Evolutionary conservation across 1,140 invertebrate genomes (phyloP), one percentile per base, ranked within the genome.

Genomic region (Asobara japonica): DNA sequence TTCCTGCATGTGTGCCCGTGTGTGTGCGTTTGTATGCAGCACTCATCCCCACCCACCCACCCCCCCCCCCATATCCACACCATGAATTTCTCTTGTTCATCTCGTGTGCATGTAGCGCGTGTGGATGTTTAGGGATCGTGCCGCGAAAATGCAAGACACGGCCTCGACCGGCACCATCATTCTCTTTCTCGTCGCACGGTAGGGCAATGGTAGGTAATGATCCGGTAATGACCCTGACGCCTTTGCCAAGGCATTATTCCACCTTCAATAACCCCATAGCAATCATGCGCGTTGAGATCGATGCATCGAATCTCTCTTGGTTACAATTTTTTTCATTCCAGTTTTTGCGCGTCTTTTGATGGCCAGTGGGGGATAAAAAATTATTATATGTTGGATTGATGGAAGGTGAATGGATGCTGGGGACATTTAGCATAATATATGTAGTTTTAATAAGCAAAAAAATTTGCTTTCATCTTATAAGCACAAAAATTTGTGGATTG

Each of bases 191-290:
- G 84, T 85, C 82, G 79, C 80, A 86, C 84, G 80, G 84, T 85
- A 84, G 84, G 75, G 78, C 84, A 84, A 81, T 16, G 80, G 80
- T 82, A 84, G 56, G 73, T 77, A 86, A 86, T 85, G 84, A 86
- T 84, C 79, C 84, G 80, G 82, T 86, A 86, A 86, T 86, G 83
- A 85, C 82, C 82, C 82, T 84, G 80, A 83, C 83, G 82, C 80
- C 67, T 73, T 74, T 69, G 56, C 36, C 72, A 36, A 60, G 30
- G 20, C 41, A 30, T 36, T 20, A 31, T 41, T 69, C 65, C 60
- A 36, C 51, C 68, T 33, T 29, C 62, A 31, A 64, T 33, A n/a
- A 2, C 22, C 20, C 27, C 51, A 41, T 20, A 33, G 69, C 61
- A 61, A 62, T 62, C 51, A 60, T 61, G 67, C 51, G 20, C 22